Evolutionary conservation across 2,888 invertebrate genomes (phyloP), one percentile per base, ranked within the genome.

Genomic region (Cepaea hortensis): DNA sequence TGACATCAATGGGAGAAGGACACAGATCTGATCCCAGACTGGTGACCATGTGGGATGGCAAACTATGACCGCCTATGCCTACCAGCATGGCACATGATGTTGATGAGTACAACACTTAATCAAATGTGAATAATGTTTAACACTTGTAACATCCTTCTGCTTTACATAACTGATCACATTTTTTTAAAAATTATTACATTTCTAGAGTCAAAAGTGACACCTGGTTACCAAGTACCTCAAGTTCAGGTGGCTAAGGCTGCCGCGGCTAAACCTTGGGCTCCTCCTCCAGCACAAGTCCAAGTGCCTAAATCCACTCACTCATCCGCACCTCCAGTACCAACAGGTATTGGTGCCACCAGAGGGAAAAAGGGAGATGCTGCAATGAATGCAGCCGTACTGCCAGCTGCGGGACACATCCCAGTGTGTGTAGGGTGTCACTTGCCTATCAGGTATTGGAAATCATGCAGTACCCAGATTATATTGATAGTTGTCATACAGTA

Each of bases 291-390:
- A n/a, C 82, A 89, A 46, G 88, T 90, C 68, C 90, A 91, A 77
- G 88, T 90, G 48, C 88, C 90, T 87, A 86, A 79, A 46, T 35
- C 86, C 79, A 87, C 84, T 87, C 89, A 72, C 87, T 88, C 50
- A 7, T 35, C 84, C 0, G 88, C 90, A 9, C 90, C 91, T 48
- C 90, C 92, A 9, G 91, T 90, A 76, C 92, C 92, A 18, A 91
- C 92, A 61, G 92, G 92, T n/a, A 89, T 90, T 35, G 92, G 92
- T 48, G 92, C 92, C 13, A 90, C 90, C 62, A 90, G 91, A 82
- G 92, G 91, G 9, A 92, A 91, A 84, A 91, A 89, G 48, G 93
- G 93, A 62, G 93, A 93, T 88, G 93, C 92, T 61, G 90, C 91
- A 35, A 90, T 91, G 85, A 90, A 90, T 85, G 91, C 89, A 70